These are phyloP conservation scores for Trachelipus rathkii DNA, from an alignment of 1,140 invertebrate species.

Conservation along the genomic window DNA sequence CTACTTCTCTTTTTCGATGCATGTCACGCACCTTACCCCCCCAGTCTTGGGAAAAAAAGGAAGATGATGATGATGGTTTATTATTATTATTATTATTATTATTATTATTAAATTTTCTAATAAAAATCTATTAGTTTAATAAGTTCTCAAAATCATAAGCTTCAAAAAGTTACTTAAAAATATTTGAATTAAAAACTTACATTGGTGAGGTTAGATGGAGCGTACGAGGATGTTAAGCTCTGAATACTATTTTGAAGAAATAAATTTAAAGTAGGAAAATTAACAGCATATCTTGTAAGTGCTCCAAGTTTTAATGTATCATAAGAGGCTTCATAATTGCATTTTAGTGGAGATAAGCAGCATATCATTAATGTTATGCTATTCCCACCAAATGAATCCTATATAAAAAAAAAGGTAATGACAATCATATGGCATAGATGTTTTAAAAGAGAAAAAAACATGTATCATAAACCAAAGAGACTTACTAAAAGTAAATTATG, in stretches of 20 bases:
- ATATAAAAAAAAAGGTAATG: background rate
- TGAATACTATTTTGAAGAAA: slow-evolving; percentile 35
- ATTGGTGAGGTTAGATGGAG: slow-evolving; percentile 20
- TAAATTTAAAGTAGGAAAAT: slow-evolving; percentile 39
- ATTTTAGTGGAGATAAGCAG: slow-evolving; percentile 36
- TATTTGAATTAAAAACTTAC: slow-evolving; percentile 17
- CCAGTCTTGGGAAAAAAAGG: no score
- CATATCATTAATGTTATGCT: slow-evolving; percentile 42
- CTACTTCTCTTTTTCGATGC: no score
- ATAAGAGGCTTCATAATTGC: slow-evolving; percentile 40
- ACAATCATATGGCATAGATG: background rate
- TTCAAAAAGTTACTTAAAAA: background rate
- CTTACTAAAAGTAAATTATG: no score
- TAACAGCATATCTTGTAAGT: slow-evolving; percentile 39
- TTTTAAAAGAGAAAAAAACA: background rate
- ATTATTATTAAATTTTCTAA: no score
- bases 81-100: no score
- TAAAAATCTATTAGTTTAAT: no score
- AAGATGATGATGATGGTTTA: no score
- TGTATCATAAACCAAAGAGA: no score
- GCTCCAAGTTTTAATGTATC: slow-evolving; percentile 40
- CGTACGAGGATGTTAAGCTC: slow-evolving; percentile 24
- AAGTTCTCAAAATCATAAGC: background rate
- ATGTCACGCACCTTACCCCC: no score
- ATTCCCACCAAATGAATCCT: slow-evolving; percentile 44